Base-by-base conservation (phyloP, 2,797 vertebrate genomes). In the Selene dorsalis region DNA sequence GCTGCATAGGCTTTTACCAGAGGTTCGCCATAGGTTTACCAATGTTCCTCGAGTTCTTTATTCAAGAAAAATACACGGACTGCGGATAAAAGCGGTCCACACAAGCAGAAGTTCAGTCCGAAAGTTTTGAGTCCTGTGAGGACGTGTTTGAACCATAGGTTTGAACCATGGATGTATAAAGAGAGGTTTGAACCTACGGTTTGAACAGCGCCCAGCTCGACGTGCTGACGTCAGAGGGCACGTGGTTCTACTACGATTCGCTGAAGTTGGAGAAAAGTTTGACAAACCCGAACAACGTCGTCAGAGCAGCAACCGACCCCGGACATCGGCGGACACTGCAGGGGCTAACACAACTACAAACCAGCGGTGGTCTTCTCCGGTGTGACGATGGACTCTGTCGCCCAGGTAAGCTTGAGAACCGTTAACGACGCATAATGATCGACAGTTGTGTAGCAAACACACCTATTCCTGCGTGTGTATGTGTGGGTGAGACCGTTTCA, bases 211-310 rank as follows among this genome's bases (percentile, higher is more conserved):
- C 60, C 80, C 74, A 1, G 41, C 1, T 45, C 52, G 73, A 45
- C 74, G 69, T 26, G 4, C 3, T 1, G 1, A 70, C 85, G 87
- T 88, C 77, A 77, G 3, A 13, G 84, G 84, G 52, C 91, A 95
- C 94, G 86, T 94, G 92, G 17, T 24, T 13, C 57, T 13, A 24
- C 67, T 66, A 66, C 38, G 63, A 45, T 41, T 47, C 61, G 73
- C 77, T 76, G 79, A 75, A 89, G 87, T 90, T 78, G 58, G 39
- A 60, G 78, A 90, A 77, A 92, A 93, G 82, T 94, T 94, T 89
- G 86, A 87, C 84, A 88, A 88, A 72, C 65, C 69, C 28, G 22
- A 63, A 58, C 52, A 69, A 13, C 12, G 24, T 24, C 43, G 16
- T 52, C 62, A 30, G 48, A 82, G 53, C 35, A 8, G 77, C 30